Evolutionary conservation across 1,140 invertebrate genomes (phyloP), one percentile per base, ranked within the genome.

Genomic region (Oscheius sp.): DNA sequence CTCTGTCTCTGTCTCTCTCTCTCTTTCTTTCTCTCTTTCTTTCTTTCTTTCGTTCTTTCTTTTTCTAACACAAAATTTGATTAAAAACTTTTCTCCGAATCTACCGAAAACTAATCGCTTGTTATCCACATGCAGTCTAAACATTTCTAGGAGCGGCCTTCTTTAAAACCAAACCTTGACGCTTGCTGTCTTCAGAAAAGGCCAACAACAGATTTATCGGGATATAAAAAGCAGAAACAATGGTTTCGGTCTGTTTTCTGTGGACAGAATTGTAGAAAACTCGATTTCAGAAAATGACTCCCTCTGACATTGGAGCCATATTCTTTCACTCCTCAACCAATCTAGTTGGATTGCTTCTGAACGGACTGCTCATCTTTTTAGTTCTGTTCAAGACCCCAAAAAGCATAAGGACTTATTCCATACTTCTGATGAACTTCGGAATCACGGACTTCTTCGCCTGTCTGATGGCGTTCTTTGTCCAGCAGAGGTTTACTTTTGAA

Each of bases 401-500:
- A 26, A 58, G 45, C n/a, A 71, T 71, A 29, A 31, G 58, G 36
- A 61, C 59, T 18, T 71, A 71, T 52, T n/a, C 69, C 31, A 55
- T 58, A 15, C 29, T 71, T 35, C 63, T 71, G 23, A 20, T 71
- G 3, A 71, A 71, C 26, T 71, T 71, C 23, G 69, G 59, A 1
- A 31, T 71, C 15, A 71, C 59, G 20, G 69, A 71, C 38, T 71
- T 71, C 46, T 63, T 28, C 13, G 52, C 46, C 0, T 71, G 69
- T 31, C 26, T 64, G 20, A 38, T 65, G 3, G 69, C 58, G 31
- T 29, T 71, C 13, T 71, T 71, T n/a, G 69, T 42, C 38, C 38
- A 42, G 38, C 38, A 10, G 38, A 10, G 7, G n/a, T n/a, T n/a
- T 42, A 42, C 38, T 10, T 10, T 42, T 42, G 38, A 42, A 42